phyloP scores from a whole-genome alignment of 2,113 vertebrate genomes.

The Prinia subflava region DNA sequence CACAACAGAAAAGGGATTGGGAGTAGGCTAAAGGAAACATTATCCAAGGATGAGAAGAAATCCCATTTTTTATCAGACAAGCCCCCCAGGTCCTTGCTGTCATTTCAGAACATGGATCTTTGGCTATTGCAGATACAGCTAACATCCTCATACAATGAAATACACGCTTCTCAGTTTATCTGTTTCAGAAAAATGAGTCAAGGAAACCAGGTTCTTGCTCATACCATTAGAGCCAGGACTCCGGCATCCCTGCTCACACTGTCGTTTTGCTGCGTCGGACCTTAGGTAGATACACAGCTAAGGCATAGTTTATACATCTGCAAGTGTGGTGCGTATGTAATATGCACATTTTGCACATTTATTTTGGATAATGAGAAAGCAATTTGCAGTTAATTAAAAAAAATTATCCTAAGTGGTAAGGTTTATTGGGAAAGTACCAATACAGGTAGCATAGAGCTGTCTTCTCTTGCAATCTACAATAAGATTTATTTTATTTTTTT shows the following conservation, averaged over 20 bases:
- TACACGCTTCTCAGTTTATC: neutral
- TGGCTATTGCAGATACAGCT: neutral
- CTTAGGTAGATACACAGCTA: neutral
- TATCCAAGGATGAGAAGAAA: conserved; percentile 21
- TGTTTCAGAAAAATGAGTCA: neutral
- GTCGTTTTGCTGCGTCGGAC: neutral
- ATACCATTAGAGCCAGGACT: neutral
- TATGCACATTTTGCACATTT: neutral
- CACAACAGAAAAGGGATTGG: neutral
- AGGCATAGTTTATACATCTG: neutral
- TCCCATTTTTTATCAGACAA: conserved; percentile 23
- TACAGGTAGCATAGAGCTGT: neutral
- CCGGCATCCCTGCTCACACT: neutral
- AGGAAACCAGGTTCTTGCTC: neutral
- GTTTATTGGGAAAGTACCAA: neutral
- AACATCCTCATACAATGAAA: neutral
- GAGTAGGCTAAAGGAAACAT: neutral
- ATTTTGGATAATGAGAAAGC: neutral
- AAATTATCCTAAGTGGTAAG: neutral
- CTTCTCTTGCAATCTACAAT: neutral
- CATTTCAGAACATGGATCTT: neutral
- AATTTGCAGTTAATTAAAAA: neutral
- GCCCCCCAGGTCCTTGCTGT: neutral
- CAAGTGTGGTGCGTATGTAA: neutral
- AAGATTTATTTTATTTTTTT: neutral